Base-by-base conservation (phyloP, 2,888 invertebrate genomes). In the Latrodectus elegans region DNA sequence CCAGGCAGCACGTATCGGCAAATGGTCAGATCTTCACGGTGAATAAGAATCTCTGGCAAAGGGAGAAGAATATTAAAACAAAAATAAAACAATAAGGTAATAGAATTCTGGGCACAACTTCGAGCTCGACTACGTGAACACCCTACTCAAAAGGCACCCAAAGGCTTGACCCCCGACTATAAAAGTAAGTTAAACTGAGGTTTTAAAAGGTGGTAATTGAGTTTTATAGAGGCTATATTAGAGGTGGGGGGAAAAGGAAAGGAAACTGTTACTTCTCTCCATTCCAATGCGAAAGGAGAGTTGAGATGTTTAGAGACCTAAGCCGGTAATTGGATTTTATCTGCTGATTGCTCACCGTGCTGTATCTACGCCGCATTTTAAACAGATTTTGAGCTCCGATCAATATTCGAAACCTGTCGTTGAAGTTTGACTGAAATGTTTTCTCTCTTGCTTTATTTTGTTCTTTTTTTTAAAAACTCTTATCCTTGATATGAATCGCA, bases 311-410 rank as follows among this genome's bases (percentile, higher is more conserved):
- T 51, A 22, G 14, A 49, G 52, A 38, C 64, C 26, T 83, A 83
- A 83, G 68, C 83, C 68, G 53, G 76, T 83, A 83, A 83, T 83
- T 83, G 83, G 49, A 65, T 73, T 81, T 81, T 64, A 81, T 76
- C 71, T 17, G 80, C 51, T 71, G 49, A 72, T 26, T 38, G 49
- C 15, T 38, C 38, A 64, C 8, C 64, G 60, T 51, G 72, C 52
- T 72, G 26, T 68, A 68, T 68, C 67, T 26, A 17, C 11, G 17
- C 64, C 60, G 80, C 72, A 80, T 80, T 72, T 72, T 72, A 51
- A 80, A 65, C 15, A 64, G 70, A 49, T 17, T 53, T 65, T n/a
- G 15, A 60, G n/a, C 26, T 55, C 17, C 49, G 60, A 83, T 83
- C 83, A 83, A 76, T 83, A 83, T 83, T 83, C 83, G 76, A 76